Conservation (phyloP, 2,113 vertebrate genomes). For the Upupa epops region DNA sequence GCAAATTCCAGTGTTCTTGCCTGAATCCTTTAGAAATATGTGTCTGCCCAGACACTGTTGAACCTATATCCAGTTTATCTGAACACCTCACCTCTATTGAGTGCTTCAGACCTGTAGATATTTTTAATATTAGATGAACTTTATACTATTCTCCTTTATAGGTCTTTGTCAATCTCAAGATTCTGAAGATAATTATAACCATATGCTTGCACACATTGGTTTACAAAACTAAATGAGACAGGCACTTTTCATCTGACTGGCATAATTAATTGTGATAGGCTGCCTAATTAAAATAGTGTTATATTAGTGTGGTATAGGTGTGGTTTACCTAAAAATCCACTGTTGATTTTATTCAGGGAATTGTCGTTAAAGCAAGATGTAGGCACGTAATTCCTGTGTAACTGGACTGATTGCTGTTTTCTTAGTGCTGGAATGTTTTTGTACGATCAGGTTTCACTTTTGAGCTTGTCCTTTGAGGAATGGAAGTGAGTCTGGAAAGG, state of each 20-base stretch:
- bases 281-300: background rate
- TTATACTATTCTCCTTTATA: background rate
- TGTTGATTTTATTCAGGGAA: background rate
- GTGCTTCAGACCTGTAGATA: background rate
- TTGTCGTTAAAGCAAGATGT: background rate
- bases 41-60: background rate
- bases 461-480: constrained; percentile 1
- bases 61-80: background rate
- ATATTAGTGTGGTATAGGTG: background rate
- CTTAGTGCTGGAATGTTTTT: background rate
- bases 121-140: background rate
- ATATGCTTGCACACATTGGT: background rate
- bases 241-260: background rate
- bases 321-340: background rate
- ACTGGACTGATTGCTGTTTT: background rate
- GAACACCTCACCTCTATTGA: background rate
- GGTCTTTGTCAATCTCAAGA: background rate
- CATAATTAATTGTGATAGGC: background rate
- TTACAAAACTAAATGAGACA: background rate
- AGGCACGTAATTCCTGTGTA: background rate
- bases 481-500: background rate
- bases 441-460: background rate
- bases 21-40: background rate
- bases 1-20: background rate
- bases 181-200: background rate